Conservation (phyloP, 2,888 invertebrate genomes). For the Itoplectis maculator region DNA sequence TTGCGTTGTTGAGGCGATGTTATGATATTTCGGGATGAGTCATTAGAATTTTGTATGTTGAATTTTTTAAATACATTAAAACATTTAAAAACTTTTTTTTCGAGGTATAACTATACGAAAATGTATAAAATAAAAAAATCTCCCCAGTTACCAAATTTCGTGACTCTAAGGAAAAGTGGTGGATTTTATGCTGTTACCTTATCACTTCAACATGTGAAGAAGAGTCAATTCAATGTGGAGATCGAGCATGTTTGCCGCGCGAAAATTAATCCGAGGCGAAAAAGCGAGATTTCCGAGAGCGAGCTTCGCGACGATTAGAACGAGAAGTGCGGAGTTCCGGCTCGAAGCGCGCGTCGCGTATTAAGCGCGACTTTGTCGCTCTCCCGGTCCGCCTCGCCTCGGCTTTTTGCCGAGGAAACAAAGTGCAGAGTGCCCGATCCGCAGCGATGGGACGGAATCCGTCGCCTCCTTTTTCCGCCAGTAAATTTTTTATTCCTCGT, state of each 20-base stretch:
- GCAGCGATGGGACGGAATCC: slow-evolving; percentile 55
- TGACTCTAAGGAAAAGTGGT: too few species aligned
- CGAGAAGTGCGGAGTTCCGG: not conserved
- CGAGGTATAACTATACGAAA: too few species aligned
- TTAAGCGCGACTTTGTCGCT: slow-evolving; percentile 48
- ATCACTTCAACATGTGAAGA: not conserved
- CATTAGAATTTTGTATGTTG: not conserved
- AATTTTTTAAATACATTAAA: not conserved
- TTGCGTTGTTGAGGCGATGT: slow-evolving; percentile 7
- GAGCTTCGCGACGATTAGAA: slow-evolving; percentile 36
- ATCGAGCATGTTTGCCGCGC: slow-evolving; percentile 6
- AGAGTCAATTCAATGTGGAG: too few species aligned
- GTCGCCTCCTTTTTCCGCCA: slow-evolving; percentile 29
- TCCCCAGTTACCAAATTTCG: too few species aligned
- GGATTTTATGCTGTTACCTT: not conserved
- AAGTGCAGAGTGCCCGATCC: slow-evolving; percentile 58
- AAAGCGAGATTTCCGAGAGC: slow-evolving; percentile 2
- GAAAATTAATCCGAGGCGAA: not conserved
- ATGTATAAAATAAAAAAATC: too few species aligned
- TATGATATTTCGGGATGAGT: not conserved
- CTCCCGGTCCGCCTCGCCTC: not conserved
- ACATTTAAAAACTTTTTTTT: too few species aligned
- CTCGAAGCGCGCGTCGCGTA: slow-evolving; percentile 35
- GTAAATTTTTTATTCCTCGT: slow-evolving; percentile 39
- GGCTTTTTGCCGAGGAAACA: slow-evolving; percentile 52